Evolutionary conservation across 2,113 vertebrate genomes (phyloP), one percentile per base, ranked within the genome.

Genomic region (Arothron firmamentum): DNA sequence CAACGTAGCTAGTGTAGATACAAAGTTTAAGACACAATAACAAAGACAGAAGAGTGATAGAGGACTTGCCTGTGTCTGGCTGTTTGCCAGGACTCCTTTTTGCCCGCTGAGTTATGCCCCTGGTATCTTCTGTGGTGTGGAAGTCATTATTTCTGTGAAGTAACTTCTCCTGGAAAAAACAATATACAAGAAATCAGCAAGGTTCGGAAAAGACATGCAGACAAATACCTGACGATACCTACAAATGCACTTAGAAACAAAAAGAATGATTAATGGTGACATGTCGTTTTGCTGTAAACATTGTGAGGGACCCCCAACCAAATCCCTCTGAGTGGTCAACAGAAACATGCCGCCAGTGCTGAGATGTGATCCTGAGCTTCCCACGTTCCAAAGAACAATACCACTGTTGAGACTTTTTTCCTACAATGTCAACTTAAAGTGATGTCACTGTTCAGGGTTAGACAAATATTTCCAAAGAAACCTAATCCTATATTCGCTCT

Each of bases 1-100:
- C 34, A 38, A 11, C 11, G 34, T 38, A 38, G 34, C 34, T 38
- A 38, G 12, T 38, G 34, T 38, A 38, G 34, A 1, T 38, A 38
- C 34, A 11, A 1, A 12, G 8, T 20, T 60, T 21, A 47, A 62
- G 21, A 38, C 14, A 6, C 18, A 31, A 72, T 0, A 20, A 60
- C n/a, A 25, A 43, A 58, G 56, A 9, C 3, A 21, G 53, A 8
- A 13, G 14, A 12, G 43, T 21, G 7, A 17, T 14, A 19, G 63
- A 28, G 31, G 25, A 38, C 70, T 18, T 85, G 86, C 88, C 89
- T 72, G 82, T 65, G 23, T 88, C 88, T 72, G 80, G 28, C 18
- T 83, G 81, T 61, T 74, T 88, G 52, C 75, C 77, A 12, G 85
- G 81, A 67, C 88, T 90, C 60, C 88, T 81, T 82, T 90, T 90